These are phyloP conservation scores for Diplolepis rosae DNA, from an alignment of 2,888 invertebrate species.

Conservation along the genomic window DNA sequence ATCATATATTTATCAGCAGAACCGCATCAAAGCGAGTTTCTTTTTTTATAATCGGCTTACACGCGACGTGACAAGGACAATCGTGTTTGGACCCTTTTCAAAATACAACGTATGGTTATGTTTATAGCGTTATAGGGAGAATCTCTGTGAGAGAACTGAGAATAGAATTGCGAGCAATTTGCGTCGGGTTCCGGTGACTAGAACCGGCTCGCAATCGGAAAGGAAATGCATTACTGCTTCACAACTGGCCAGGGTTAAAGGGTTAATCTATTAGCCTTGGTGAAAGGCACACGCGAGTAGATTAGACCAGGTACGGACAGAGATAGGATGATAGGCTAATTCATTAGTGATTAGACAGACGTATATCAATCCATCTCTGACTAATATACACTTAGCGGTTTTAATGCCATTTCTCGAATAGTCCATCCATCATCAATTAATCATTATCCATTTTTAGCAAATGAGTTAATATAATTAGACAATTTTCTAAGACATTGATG, in stretches of 20 bases:
- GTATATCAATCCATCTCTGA: background rate
- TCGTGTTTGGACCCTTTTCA: constrained; percentile 32
- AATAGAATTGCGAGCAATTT: background rate
- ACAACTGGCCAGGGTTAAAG: constrained; percentile 1
- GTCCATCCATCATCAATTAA: no score
- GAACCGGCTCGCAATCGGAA: background rate
- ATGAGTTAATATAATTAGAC: no score
- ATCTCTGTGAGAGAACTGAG: background rate
- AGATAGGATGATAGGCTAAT: constrained; percentile 9
- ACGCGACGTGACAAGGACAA: constrained; percentile 48
- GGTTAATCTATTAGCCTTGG: constrained; percentile 2
- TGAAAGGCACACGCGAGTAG: constrained; percentile 1
- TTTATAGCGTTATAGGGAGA: background rate
- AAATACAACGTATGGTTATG: background rate
- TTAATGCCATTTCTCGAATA: background rate
- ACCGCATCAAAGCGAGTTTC: background rate
- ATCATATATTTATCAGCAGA: background rate
- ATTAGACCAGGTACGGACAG: background rate
- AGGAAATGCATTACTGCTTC: background rate
- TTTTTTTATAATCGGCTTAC: constrained; percentile 43
- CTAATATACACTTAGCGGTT: background rate
- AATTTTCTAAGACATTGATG: no score
- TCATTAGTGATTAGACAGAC: background rate
- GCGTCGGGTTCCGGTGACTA: background rate
- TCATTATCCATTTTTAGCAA: no score